A percentile compares a stretch with the other conserved stretches of the same genome.
Conservation (phyloP, 2,797 vertebrate genomes). For the Gephyroberyx darwinii region DNA sequence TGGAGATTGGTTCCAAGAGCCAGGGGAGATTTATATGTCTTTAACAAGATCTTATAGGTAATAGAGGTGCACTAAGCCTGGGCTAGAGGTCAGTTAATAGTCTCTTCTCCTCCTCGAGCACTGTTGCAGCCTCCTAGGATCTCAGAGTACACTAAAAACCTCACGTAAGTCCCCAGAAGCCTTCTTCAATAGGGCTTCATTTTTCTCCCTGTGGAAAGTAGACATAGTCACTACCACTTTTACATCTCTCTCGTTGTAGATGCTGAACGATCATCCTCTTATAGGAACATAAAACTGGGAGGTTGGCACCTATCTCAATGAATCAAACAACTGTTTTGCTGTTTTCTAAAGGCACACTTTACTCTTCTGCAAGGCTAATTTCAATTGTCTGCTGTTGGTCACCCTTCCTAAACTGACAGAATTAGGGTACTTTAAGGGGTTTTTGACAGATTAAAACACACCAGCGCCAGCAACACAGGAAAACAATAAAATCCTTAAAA, state of each 20-base stretch:
- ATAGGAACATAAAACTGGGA: conserved; percentile 14
- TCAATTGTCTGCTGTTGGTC: conserved; percentile 9
- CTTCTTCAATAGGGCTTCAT: conserved; percentile 21
- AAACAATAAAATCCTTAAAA: neutral
- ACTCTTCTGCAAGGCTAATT: neutral
- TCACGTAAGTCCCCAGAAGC: conserved; percentile 19
- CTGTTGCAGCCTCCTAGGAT: conserved; percentile 37
- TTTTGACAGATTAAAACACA: conserved; percentile 15
- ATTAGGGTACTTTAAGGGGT: neutral
- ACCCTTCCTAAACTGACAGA: neutral
- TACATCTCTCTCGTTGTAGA: neutral
- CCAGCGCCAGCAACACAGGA: neutral
- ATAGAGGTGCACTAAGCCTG: conserved; percentile 54
- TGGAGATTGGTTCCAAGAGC: conserved; percentile 46
- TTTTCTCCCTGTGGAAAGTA: conserved; percentile 11
- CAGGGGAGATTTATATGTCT: conserved; percentile 54
- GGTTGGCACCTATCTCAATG: conserved; percentile 10
- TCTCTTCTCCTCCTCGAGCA: conserved; percentile 35
- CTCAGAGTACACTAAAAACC: conserved; percentile 36
- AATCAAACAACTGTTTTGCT: conserved; percentile 2
- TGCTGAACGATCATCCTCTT: conserved; percentile 17
- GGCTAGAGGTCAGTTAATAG: conserved; percentile 63
- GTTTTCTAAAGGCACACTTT: neutral
- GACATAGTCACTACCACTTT: conserved; percentile 37
- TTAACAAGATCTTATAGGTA: conserved; percentile 67